Percentiles rank a stretch among this genome's conserved stretches.
phyloP scores from a whole-genome alignment of 2,113 vertebrate species.

The Odobenus rosmarus region DNA sequence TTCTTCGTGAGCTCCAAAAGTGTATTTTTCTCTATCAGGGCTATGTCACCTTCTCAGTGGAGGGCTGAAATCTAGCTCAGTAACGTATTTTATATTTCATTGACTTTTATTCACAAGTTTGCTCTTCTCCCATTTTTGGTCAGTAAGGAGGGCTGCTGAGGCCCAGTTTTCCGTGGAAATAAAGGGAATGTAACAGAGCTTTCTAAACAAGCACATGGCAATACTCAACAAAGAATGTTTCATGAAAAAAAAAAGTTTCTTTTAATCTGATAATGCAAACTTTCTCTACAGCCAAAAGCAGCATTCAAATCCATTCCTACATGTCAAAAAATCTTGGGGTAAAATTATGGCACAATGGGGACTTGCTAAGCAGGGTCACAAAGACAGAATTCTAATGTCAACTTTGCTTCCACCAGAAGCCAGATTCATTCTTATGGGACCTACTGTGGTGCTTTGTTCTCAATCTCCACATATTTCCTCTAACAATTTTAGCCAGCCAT shows the following conservation, averaged over 20 bases:
- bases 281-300: neutral
- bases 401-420: neutral
- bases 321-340: neutral
- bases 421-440: fast-evolving
- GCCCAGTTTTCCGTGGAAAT: fast-evolving
- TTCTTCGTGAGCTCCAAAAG: neutral
- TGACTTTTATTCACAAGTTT: neutral
- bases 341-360: neutral
- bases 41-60: fast-evolving
- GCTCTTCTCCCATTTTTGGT: too few relatives aligned
- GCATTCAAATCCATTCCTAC: neutral
- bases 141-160: too few relatives aligned
- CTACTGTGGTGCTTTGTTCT: fast-evolving
- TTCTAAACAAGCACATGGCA: neutral
- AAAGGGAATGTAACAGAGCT: neutral
- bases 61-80: neutral
- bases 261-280: neutral
- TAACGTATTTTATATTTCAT: fast-evolving
- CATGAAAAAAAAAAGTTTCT: neutral
- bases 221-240: neutral
- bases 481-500: neutral
- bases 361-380: neutral
- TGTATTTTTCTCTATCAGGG: neutral
- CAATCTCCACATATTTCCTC: fast-evolving
- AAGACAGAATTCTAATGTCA: neutral